Evolutionary conservation across 2,113 vertebrate species (phyloP).

Genomic region (Cnemophilus loriae): DNA sequence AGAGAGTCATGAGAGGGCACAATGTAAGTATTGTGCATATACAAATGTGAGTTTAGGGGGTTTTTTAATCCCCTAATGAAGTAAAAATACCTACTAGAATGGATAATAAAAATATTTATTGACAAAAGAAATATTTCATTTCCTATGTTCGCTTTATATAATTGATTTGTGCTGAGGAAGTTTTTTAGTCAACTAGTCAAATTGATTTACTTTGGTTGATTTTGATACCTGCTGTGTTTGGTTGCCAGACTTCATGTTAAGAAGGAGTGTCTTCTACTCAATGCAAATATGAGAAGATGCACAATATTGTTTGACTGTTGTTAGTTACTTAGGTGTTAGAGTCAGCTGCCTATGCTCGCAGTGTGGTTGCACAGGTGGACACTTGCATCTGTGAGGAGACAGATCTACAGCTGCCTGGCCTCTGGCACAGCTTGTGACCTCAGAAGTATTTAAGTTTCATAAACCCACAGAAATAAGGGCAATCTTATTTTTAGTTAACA

Average conservation of each 20-base stretch:
- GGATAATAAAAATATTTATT: neutral
- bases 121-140: neutral
- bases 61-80: neutral
- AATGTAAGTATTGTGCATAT: neutral
- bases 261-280: neutral
- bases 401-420: neutral
- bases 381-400: neutral
- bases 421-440: neutral
- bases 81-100: neutral
- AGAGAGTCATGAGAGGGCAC: neutral
- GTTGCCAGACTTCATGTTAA: neutral
- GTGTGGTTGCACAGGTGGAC: neutral
- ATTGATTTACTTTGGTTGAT: neutral
- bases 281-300: neutral
- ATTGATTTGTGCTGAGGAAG: neutral
- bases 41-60: rapidly evolving
- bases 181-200: neutral
- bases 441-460: neutral
- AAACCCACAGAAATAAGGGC: neutral
- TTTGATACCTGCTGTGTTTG: neutral
- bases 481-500: neutral
- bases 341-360: rapidly evolving
- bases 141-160: neutral
- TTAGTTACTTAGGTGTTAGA: neutral
- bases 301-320: neutral